Percentiles rank a stretch among this genome's conserved stretches.
Conservation (phyloP, 2,797 vertebrate species). For the Sitta carolinensis region DNA sequence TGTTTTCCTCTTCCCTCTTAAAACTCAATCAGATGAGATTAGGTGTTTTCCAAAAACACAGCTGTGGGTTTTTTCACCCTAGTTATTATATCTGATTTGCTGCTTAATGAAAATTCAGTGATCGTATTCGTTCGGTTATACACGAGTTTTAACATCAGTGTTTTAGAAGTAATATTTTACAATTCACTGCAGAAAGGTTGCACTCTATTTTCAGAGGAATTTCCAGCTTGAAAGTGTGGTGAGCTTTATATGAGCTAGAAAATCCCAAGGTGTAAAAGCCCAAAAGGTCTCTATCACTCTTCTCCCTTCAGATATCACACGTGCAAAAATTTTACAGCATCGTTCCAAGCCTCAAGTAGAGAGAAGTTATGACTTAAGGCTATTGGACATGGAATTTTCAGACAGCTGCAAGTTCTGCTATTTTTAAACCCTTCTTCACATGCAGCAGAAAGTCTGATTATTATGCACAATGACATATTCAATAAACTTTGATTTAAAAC, state of each 20-base stretch:
- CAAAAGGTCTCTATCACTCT: neutral
- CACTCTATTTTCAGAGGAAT: neutral
- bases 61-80: neutral
- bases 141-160: neutral
- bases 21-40: neutral
- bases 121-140: neutral
- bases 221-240: neutral
- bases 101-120: neutral
- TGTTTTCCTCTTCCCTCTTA: neutral
- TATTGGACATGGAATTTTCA: conserved; percentile 33
- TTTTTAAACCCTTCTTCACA: conserved; percentile 9
- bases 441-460: neutral
- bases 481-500: neutral
- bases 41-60: conserved; percentile 2
- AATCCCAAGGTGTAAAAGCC: conserved; percentile 9
- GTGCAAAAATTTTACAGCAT: conserved; percentile 27
- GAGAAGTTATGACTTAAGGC: conserved; percentile 59
- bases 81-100: neutral
- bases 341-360: conserved; percentile 41
- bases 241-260: neutral
- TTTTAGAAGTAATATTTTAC: neutral
- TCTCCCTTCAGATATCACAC: conserved; percentile 24
- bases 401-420: conserved; percentile 55
- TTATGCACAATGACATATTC: neutral
- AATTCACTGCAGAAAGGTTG: neutral